Base-by-base conservation (phyloP, 2,797 vertebrate genomes). In the Trachurus trachurus region DNA sequence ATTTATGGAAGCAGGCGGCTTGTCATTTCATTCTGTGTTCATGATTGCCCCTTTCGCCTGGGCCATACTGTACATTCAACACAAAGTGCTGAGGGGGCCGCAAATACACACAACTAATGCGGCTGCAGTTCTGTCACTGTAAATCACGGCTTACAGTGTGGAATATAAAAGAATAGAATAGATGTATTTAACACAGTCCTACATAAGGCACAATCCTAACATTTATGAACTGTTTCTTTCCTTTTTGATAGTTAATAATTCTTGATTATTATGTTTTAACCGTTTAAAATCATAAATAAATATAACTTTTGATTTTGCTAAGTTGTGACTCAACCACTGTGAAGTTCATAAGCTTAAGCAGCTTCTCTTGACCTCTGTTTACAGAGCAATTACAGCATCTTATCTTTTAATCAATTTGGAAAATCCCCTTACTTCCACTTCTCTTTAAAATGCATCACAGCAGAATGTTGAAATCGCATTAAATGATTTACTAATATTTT, bases 11-110 rank as follows among this genome's bases (percentile, higher is more conserved):
- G 66, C 39, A 17, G 83, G 69, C 61, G 37, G 84, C 67, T 89
- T 91, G 91, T 90, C 91, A 89, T 92, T 91, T 87, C 63, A 59
- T 81, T 77, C 74, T 73, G 65, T 62, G 71, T 74, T 86, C 78
- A 63, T 44, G 70, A 75, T 68, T 65, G 62, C 65, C 63, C 69
- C 54, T 42, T 37, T 71, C 29, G 47, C 66, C 69, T 56, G 47
- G 70, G 66, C 56, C 37, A n/a, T 69, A 37, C 34, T 37, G 34
- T 37, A 75, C 80, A 80, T 49, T 8, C 71, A 49, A 70, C 75
- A 63, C 47, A 74, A 61, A 86, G 72, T 58, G 80, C 78, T 81
- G 82, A 88, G 60, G 15, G 15, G 71, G 39, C 68, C 65, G 72
- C 52, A 84, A 86, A 89, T 44, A 63, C 54, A 72, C 61, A 72